Evolutionary conservation across 2,888 invertebrate species (phyloP).

Genomic region (Loripinus fragilis): DNA sequence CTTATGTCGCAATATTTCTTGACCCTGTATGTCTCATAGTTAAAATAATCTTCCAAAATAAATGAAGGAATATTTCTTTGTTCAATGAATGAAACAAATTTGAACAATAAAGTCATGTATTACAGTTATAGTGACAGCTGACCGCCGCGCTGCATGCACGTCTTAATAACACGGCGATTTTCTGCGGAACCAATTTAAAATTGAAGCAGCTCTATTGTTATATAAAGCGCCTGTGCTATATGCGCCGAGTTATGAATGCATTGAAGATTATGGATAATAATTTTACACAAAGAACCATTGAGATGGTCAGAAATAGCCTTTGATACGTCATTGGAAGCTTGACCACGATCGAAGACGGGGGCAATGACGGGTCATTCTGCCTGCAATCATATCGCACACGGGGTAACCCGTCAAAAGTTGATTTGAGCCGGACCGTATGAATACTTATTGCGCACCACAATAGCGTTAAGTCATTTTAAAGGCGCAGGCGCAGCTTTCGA

Average conservation of each 20-base stretch:
- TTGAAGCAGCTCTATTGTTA: slow-evolving; percentile 27
- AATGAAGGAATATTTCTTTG: slow-evolving; percentile 3
- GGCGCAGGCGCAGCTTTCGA: too few species aligned
- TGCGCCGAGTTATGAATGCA: slow-evolving; percentile 57
- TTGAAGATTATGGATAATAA: slow-evolving; percentile 61
- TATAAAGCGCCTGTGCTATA: slow-evolving; percentile 38
- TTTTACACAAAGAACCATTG: slow-evolving; percentile 57
- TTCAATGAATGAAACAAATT: neutral
- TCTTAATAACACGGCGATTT: slow-evolving; percentile 2
- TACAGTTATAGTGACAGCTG: neutral
- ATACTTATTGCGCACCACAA: too few species aligned
- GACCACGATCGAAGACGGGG: slow-evolving; percentile 38
- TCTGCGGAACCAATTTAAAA: slow-evolving; percentile 21
- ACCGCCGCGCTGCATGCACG: slow-evolving; percentile 13
- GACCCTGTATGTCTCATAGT: neutral
- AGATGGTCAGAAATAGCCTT: slow-evolving; percentile 59
- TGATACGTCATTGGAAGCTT: slow-evolving; percentile 52
- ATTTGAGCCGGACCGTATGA: too few species aligned
- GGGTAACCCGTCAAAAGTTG: slow-evolving; percentile 34
- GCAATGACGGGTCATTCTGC: slow-evolving; percentile 34
- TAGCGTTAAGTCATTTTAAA: too few species aligned
- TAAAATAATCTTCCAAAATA: slow-evolving; percentile 7
- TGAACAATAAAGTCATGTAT: slow-evolving; percentile 11
- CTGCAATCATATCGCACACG: slow-evolving; percentile 35
- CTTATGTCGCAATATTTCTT: neutral